Base-by-base conservation (phyloP, 2,113 vertebrate genomes). In the cat (Felis catus) region DNA sequence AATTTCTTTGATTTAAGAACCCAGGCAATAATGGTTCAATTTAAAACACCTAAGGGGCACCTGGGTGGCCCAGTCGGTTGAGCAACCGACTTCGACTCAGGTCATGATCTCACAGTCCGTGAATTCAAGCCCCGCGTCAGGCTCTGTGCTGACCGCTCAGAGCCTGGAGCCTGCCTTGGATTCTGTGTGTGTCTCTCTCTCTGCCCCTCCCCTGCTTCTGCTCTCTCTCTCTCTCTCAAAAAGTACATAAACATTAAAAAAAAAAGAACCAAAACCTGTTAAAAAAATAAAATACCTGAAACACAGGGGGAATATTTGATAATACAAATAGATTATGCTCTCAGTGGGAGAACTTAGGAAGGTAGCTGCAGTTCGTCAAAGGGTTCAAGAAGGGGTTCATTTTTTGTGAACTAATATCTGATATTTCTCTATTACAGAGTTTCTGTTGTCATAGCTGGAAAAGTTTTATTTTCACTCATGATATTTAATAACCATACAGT, bases 1-100 rank as follows among this genome's bases (percentile, higher is more conserved):
- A 70, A 27, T 93, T 90, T 92, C 16, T 92, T 86, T 83, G 53
- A 92, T 74, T 65, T 96, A 65, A 87, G 53, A 84, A 48, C 10
- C 63, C 70, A 55, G 39, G 70, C 51, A 90, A 31, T 27, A 33
- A 63, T 7, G 4, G 45, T 74, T 93, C 39, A 5, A 6, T 93
- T 92, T 76, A 25, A 95, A 89, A 93, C 70, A 48, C 11, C n/a
- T 3, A 45, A 87, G 58, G 58, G 21, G 58, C 19, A 7, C 21
- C 58, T 23, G 58, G 58, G 58, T 61, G 18, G 19, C 58, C 21
- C 58, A 61, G 58, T 61, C 2, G 7, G 58, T 61, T 61, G 7
- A 23, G 58, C 19, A 21, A 3, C 58, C 2, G 19, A 61, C 2
- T 61, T 23, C 2, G 21, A 21, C 21, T 61, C 21, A 21, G 21